Evolutionary conservation across 2,888 invertebrate species (phyloP), one percentile per base, ranked within the genome.

Genomic region (Rhimphoctona megacephalus): DNA sequence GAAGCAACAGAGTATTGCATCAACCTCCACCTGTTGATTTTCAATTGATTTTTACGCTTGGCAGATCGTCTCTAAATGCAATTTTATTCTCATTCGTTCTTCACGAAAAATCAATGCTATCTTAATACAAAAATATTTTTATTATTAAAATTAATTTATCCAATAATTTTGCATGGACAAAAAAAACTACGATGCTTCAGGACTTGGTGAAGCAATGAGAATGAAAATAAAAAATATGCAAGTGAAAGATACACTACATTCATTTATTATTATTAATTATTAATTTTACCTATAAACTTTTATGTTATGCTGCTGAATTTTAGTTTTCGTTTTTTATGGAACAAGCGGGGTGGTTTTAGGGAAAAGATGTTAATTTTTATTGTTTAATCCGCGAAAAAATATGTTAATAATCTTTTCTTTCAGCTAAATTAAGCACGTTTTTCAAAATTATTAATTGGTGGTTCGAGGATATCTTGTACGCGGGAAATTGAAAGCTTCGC

Each of bases 11-110:
- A 76, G 67, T 30, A 66, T 22, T 81, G 78, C 83, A 69, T 49
- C 67, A 33, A 52, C 52, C 78, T 81, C 86, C 86, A 86, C 86
- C 86, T 86, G 86, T 86, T 86, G 86, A 86, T 86, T 84, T 84
- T 78, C 78, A 78, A 84, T 81, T 81, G 81, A 83, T 86, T 84
- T 86, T 84, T 86, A 67, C 19, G 46, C 61, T 22, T 67, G 39
- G 69, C 64, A 54, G 33, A 72, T 80, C 79, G 61, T 36, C 64
- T 22, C 25, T 36, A 36, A 6, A 52, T 43, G 22, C 1, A 33
- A 25, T 33, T 36, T 52, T 9, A n/a, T 54, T 36, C 17, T 19
- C 14, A 61, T 39, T 67, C 52, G 1, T 22, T 70, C 9, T 46
- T n/a, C 61, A 49, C n/a, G 22, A 8, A 43, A 33, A 66, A 77